These are phyloP conservation scores for Quadroppia sp. DNA, from an alignment of 2,888 invertebrate genomes.

Conservation along the genomic window DNA sequence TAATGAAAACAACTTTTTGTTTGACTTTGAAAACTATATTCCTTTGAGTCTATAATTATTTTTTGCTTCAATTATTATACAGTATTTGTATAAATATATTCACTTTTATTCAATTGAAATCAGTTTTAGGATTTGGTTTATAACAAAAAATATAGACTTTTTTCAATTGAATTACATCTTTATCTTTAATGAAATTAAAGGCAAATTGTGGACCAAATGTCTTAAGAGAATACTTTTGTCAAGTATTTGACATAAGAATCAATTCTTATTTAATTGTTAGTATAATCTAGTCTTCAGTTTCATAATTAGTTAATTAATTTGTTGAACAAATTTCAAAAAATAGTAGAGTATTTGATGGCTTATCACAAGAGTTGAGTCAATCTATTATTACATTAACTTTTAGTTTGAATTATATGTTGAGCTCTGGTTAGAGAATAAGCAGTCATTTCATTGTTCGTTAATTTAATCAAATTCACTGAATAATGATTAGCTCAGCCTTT, in stretches of 20 bases:
- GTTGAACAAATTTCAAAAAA: not conserved
- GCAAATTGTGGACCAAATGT: no score
- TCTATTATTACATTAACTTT: constrained; percentile 11
- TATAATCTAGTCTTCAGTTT: not conserved
- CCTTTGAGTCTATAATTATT: no score
- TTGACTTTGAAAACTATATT: not conserved
- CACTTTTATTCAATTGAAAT: no score
- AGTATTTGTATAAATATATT: no score
- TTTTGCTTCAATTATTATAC: no score
- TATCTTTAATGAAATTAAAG: no score
- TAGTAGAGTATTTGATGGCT: not conserved
- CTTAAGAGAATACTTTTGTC: no score
- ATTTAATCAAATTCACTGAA: constrained; percentile 25
- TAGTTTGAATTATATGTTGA: not conserved
- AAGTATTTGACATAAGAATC: not conserved
- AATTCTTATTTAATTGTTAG: not conserved
- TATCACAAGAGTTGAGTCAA: not conserved
- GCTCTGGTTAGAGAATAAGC: not conserved
- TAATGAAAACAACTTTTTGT: not conserved
- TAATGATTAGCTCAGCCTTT: constrained; percentile 35
- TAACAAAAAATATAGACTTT: no score
- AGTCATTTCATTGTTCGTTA: constrained; percentile 2
- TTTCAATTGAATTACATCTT: no score
- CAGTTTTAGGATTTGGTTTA: no score
- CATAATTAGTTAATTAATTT: constrained; percentile 16